Evolutionary conservation across 2,113 vertebrate genomes (phyloP).

Genomic region (Dipodomys spectabilis): DNA sequence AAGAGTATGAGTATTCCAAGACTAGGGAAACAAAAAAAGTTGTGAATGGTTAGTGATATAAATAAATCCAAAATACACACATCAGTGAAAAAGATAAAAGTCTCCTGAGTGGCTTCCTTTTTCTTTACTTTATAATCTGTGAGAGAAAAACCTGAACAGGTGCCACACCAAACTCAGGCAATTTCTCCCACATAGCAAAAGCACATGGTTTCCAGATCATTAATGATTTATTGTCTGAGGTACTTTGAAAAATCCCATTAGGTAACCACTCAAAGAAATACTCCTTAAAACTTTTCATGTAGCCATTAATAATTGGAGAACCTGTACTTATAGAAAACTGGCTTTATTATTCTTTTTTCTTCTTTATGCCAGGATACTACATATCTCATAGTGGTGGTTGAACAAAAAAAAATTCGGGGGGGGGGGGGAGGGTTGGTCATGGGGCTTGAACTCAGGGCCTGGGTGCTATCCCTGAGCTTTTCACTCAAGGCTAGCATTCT

Average conservation of each 20-base stretch:
- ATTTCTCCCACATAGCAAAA: background rate
- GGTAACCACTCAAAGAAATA: background rate
- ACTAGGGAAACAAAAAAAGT: background rate
- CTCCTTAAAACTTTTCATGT: background rate
- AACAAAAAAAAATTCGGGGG: too few relatives aligned
- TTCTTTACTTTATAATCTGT: background rate
- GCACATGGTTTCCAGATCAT: background rate
- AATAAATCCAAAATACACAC: background rate
- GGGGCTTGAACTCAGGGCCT: background rate
- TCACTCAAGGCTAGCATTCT: too few relatives aligned
- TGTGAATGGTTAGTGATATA: background rate
- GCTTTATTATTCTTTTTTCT: background rate
- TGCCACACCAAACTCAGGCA: background rate
- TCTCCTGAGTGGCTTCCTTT: too few relatives aligned
- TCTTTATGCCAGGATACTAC: background rate
- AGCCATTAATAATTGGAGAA: background rate
- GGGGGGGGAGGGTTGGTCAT: background rate
- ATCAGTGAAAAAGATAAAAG: background rate
- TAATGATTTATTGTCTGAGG: background rate
- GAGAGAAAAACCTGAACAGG: background rate
- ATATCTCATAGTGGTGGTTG: background rate
- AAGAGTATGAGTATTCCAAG: background rate
- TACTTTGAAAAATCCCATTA: background rate
- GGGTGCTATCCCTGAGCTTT: too few relatives aligned
- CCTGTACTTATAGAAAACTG: background rate